phyloP scores from a whole-genome alignment of 2,888 invertebrate genomes.

The Caradrina clavipalpis region DNA sequence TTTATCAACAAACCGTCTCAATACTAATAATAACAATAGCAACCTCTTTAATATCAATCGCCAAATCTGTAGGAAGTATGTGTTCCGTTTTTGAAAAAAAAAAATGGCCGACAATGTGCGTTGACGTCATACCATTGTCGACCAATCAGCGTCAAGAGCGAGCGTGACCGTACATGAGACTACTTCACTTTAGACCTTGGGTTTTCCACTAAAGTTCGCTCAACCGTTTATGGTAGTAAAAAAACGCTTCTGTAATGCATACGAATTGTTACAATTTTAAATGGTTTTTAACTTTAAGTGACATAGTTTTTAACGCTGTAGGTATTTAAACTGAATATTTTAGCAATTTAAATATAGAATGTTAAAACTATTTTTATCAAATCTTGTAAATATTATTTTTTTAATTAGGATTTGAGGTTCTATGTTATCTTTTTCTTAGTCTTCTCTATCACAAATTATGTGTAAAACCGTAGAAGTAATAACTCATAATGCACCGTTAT shows the following conservation, averaged over 20 bases:
- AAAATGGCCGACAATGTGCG: constrained; percentile 63
- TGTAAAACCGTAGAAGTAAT: too few species aligned
- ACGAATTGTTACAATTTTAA: constrained; percentile 53
- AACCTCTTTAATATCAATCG: constrained; percentile 40
- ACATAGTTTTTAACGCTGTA: constrained; percentile 10
- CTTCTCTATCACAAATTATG: too few species aligned
- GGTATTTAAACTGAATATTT: not conserved
- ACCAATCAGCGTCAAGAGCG: constrained; percentile 36
- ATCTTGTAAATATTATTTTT: too few species aligned
- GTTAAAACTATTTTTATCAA: too few species aligned
- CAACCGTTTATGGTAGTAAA: constrained; percentile 55
- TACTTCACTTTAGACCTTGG: constrained; percentile 85
- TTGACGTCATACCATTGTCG: constrained; percentile 74
- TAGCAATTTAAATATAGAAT: not conserved
- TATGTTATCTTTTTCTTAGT: too few species aligned
- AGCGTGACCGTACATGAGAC: constrained; percentile 73
- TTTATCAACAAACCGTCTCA: not conserved
- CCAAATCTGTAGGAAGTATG: constrained; percentile 65
- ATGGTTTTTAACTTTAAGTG: constrained; percentile 24
- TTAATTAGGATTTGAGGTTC: too few species aligned
- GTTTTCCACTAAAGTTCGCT: constrained; percentile 73
- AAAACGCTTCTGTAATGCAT: constrained; percentile 49
- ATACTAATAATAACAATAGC: constrained; percentile 41
- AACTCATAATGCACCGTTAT: too few species aligned
- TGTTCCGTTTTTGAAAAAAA: constrained; percentile 59